phyloP scores from a whole-genome alignment of 2,113 vertebrate genomes.

The Pomatorhinus ruficollis region DNA sequence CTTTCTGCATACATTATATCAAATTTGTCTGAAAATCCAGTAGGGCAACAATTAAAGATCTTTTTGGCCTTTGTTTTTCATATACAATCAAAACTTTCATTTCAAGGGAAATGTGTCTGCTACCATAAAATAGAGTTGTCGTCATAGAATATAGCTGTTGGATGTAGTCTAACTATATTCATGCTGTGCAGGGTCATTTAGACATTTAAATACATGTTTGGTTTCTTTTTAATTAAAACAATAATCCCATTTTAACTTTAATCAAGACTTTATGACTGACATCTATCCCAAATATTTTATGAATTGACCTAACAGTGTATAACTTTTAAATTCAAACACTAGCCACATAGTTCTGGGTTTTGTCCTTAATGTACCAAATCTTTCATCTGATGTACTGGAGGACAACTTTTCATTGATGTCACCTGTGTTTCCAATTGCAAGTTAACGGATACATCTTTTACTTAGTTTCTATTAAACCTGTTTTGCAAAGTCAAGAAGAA shows the following conservation, averaged over 20 bases:
- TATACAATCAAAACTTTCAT: background rate
- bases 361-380: background rate
- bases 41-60: background rate
- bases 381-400: background rate
- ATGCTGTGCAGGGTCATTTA: background rate
- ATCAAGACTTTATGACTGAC: background rate
- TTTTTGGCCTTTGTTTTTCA: background rate
- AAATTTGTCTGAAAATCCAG: conserved; percentile 7
- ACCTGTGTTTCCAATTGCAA: background rate
- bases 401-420: background rate
- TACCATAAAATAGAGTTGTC: background rate
- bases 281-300: background rate
- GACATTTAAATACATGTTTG: background rate
- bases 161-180: background rate
- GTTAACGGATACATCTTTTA: background rate
- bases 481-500: background rate
- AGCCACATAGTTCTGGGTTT: background rate
- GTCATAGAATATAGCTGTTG: background rate
- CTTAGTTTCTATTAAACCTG: background rate
- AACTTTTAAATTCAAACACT: background rate
- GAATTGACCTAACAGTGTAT: background rate
- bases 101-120: background rate
- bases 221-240: background rate
- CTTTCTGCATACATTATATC: background rate
- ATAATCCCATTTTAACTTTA: background rate